Evolutionary conservation across 2,113 vertebrate species (phyloP).

Genomic region (Micronycteris hirsuta): DNA sequence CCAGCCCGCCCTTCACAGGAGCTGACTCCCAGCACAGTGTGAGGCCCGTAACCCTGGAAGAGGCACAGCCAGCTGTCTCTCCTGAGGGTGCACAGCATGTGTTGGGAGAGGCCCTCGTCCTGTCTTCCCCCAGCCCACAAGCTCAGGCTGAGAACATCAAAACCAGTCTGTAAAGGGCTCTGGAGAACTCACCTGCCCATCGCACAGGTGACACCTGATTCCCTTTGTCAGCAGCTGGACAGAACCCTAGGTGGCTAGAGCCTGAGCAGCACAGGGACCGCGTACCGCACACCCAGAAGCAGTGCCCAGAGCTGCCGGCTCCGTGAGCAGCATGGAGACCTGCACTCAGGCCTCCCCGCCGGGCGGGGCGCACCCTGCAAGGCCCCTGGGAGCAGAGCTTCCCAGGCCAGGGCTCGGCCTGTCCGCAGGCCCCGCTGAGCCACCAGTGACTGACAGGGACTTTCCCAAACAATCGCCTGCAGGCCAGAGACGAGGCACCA

Average conservation of each 20-base stretch:
- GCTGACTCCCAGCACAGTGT: neutral
- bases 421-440: neutral
- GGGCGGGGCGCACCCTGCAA: neutral
- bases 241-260: neutral
- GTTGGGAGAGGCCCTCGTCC: neutral
- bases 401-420: neutral
- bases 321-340: neutral
- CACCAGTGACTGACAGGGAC: neutral
- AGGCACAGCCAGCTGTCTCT: neutral
- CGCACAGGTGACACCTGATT: neutral
- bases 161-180: neutral
- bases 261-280: neutral
- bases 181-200: neutral
- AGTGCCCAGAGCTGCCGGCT: neutral
- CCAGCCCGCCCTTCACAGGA: fast-evolving
- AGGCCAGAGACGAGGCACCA: neutral
- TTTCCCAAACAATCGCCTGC: neutral
- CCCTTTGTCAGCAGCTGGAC: neutral
- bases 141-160: neutral
- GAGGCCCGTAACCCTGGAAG: neutral
- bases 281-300: neutral
- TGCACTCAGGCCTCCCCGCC: neutral
- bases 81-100: no score
- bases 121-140: neutral
- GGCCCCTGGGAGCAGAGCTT: neutral